Conservation (phyloP, 2,113 vertebrate genomes). For the Meleagris gallopavo region DNA sequence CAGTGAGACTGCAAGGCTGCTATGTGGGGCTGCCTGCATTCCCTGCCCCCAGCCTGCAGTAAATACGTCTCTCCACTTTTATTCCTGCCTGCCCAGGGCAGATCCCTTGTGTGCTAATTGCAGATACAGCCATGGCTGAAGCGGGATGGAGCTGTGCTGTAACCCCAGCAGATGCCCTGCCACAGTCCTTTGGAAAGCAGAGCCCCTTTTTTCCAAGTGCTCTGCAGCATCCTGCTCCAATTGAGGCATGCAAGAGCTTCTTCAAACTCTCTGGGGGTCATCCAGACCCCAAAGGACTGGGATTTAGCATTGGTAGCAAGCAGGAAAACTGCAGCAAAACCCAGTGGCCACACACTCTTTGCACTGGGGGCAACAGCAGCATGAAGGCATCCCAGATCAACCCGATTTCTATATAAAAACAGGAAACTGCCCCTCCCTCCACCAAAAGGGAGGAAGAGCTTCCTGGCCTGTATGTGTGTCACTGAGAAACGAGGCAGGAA, state of each 20-base stretch:
- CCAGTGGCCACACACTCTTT: rapidly evolving
- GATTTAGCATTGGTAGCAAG: neutral
- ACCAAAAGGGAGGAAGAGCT: constrained; percentile 13
- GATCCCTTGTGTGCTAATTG: constrained; percentile 5
- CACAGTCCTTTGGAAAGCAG: neutral
- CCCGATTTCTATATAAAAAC: constrained; percentile 38
- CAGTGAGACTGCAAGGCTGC: neutral
- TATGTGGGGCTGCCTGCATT: neutral
- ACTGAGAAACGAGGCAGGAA: neutral
- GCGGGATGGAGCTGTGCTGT: neutral
- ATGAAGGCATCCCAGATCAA: constrained; percentile 26
- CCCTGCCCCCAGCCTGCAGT: neutral
- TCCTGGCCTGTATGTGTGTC: neutral
- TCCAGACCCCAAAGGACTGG: rapidly evolving
- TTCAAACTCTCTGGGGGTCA: neutral
- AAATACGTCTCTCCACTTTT: neutral
- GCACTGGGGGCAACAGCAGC: neutral
- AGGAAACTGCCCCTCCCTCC: constrained; percentile 57
- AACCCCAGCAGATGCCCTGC: rapidly evolving
- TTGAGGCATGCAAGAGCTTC: rapidly evolving
- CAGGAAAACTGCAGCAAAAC: neutral
- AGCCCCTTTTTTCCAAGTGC: rapidly evolving
- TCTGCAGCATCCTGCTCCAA: neutral
- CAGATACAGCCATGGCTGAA: neutral
- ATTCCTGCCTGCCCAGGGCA: neutral